Evolutionary conservation across 2,797 vertebrate species (phyloP).

Genomic region (Morus bassanus): DNA sequence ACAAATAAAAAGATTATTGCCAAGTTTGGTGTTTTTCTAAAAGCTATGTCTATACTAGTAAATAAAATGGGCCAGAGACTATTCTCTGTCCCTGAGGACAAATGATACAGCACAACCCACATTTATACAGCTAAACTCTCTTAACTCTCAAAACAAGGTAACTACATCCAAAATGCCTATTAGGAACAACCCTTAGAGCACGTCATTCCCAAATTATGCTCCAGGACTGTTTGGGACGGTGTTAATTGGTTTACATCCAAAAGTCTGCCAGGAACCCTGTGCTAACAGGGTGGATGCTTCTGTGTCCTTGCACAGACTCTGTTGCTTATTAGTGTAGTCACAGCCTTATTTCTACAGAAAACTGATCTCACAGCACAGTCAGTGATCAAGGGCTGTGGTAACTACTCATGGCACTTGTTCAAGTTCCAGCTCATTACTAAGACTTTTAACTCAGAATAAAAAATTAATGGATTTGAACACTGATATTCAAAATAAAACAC

Average conservation of each 20-base stretch:
- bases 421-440: not conserved
- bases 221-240: not conserved
- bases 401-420: not conserved
- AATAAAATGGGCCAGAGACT: not conserved
- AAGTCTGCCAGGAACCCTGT: not conserved
- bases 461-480: not conserved
- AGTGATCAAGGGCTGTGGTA: not conserved
- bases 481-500: not conserved
- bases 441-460: not conserved
- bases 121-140: not conserved
- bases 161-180: not conserved
- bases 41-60: not conserved
- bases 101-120: not conserved
- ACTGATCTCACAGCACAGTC: not conserved
- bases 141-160: not conserved
- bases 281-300: not conserved
- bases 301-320: not conserved
- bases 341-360: not conserved
- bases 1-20: conserved; percentile 19
- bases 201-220: not conserved
- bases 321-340: not conserved
- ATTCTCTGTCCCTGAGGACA: not conserved
- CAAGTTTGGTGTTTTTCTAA: conserved; percentile 2
- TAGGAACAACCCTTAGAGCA: not conserved
- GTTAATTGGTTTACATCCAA: not conserved